A percentile compares a stretch with the other conserved stretches of the same genome.
Evolutionary conservation across 2,888 invertebrate species (phyloP).

Genomic region (Poecilus cupreus): DNA sequence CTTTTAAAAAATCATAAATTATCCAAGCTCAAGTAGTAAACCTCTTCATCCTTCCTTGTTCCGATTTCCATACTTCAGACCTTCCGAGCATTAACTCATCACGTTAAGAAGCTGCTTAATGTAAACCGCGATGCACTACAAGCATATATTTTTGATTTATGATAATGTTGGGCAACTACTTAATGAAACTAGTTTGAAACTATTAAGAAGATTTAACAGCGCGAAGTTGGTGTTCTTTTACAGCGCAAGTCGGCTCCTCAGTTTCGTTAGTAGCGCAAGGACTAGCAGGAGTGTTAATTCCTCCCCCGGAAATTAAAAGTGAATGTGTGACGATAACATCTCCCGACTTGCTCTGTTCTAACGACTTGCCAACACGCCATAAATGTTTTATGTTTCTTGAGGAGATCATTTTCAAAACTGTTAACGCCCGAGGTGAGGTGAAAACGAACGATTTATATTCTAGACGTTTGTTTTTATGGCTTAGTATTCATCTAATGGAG

Average conservation of each 20-base stretch:
- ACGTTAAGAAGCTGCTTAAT: neutral
- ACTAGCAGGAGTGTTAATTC: constrained; percentile 4
- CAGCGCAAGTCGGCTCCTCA: neutral
- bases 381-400: constrained; percentile 21
- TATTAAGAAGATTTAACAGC: constrained; percentile 9
- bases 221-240: neutral
- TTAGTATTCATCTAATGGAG: neutral
- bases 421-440: neutral
- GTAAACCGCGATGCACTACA: neutral
- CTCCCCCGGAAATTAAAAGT: constrained; percentile 3
- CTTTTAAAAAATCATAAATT: too few species aligned
- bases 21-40: too few species aligned
- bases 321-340: constrained; percentile 5
- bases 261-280: neutral
- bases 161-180: neutral
- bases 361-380: constrained; percentile 1
- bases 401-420: constrained; percentile 17
- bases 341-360: neutral
- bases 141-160: constrained; percentile 16
- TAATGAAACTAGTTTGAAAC: constrained; percentile 26
- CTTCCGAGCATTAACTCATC: neutral
- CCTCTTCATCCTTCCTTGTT: too few species aligned
- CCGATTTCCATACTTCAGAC: too few species aligned
- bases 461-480: neutral
- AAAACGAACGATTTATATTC: constrained; percentile 9